Base-by-base conservation (phyloP, 2,888 invertebrate species). In the Rhopalosiphum nymphaeae region DNA sequence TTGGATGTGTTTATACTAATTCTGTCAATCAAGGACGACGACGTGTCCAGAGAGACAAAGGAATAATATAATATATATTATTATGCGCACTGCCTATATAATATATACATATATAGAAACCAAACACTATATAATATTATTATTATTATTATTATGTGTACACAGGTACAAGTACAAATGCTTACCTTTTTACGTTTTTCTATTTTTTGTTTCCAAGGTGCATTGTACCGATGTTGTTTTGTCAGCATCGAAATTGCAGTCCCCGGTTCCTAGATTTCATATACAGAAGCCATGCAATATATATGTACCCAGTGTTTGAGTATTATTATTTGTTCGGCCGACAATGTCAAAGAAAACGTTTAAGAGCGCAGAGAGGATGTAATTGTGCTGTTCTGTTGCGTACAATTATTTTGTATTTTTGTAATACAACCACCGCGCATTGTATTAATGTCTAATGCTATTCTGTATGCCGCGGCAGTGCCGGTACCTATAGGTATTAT, bases 11-110 rank as follows among this genome's bases (percentile, higher is more conserved):
- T 91, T 91, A 85, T 57, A 91, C 42, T 44, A 56, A 91, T 91
- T 91, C 91, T 85, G 91, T 91, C 85, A 85, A 91, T 91, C 85
- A 56, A 91, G 91, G 56, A 56, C 89, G 61, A 49, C 26, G 21
- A 67, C 49, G 91, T 36, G 67, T 78, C 46, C 67, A 49, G 26
- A 78, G 49, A 78, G 42, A 91, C 78, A 91, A 84, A 84, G 78
- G 78, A 78, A 42, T 57, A 89, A 56, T 78, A 78, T 78, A 78
- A 56, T 78, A 78, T 78, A 78, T 78, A 78, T 78, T 78, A 16
- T 78, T 11, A 57, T 26, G 29, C n/a, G 4, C 46, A 21, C 16
- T 53, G 36, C 9, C 36, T 85, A 36, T 78, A 16, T 25, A 42
- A 36, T 36, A 67, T 9, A 36, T 78, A 78, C 9, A 16, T 46